A percentile compares a stretch with the other conserved stretches of the same genome.
phyloP scores from a whole-genome alignment of 2,113 vertebrate genomes.

The Urocolius indicus region DNA sequence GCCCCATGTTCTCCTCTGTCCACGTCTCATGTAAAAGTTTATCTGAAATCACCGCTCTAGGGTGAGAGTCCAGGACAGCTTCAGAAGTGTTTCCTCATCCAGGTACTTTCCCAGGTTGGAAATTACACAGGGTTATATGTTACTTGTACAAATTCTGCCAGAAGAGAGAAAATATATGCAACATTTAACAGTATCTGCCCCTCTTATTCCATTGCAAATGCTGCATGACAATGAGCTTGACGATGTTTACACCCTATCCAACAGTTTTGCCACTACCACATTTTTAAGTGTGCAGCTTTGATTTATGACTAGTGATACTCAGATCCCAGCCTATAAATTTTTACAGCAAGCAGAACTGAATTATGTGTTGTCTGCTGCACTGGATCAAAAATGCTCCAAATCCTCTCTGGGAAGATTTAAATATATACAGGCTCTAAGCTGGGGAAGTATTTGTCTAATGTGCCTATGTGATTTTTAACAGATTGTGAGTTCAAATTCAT shows the following conservation, averaged over 20 bases:
- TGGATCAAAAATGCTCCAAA: conserved; percentile 62
- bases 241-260: conserved; percentile 39
- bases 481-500: conserved; percentile 74
- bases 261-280: conserved; percentile 17
- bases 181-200: background rate
- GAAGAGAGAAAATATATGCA: conserved; percentile 3
- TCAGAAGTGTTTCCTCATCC: background rate
- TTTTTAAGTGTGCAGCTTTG: conserved; percentile 50
- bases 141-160: background rate
- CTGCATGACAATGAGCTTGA: conserved; percentile 21
- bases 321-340: conserved; percentile 64
- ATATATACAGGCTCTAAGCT: conserved; percentile 57
- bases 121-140: background rate
- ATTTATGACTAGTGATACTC: conserved; percentile 56
- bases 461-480: conserved; percentile 72
- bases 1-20: background rate
- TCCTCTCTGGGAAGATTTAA: conserved; percentile 67
- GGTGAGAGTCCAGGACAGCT: background rate
- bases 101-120: background rate
- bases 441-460: conserved; percentile 61
- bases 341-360: conserved; percentile 62
- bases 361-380: conserved; percentile 50
- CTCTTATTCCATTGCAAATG: background rate
- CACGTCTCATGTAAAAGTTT: background rate
- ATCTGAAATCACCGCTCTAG: background rate